A percentile compares a stretch with the other conserved stretches of the same genome.
phyloP scores from a whole-genome alignment of 2,797 vertebrate genomes.

The Onychomys torridus region DNA sequence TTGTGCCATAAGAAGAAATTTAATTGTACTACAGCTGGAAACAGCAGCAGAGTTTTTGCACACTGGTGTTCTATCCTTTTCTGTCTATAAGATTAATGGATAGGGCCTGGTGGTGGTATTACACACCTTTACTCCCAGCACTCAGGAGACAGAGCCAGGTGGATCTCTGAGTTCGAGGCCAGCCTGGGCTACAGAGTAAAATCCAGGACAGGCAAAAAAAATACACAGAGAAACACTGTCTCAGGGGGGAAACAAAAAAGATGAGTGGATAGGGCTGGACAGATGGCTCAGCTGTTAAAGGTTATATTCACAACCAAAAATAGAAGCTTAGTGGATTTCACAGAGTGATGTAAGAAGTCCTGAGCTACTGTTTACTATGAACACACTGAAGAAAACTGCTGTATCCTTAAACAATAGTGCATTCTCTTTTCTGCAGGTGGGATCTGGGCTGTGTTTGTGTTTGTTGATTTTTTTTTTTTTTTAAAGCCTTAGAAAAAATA shows the following conservation, averaged over 20 bases:
- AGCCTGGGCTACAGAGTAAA: too few species aligned
- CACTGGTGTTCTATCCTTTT: background rate
- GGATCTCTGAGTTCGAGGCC: too few species aligned
- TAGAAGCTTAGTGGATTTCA: background rate
- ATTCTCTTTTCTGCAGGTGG: constrained; percentile 51
- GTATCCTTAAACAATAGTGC: background rate
- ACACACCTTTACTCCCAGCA: too few species aligned
- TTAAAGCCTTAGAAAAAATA: background rate
- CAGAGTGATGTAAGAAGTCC: background rate
- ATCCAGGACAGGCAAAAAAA: too few species aligned
- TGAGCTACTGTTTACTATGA: constrained; percentile 13
- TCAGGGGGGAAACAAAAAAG: too few species aligned
- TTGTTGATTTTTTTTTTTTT: background rate
- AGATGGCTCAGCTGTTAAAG: background rate
- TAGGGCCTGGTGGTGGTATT: background rate
- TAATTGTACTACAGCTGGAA: background rate
- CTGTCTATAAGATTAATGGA: background rate
- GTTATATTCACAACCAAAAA: background rate
- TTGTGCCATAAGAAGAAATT: background rate
- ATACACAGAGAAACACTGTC: too few species aligned
- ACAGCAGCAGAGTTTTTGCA: background rate
- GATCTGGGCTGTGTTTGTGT: background rate
- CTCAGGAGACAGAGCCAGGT: too few species aligned
- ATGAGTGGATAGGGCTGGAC: background rate
- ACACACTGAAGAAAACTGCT: background rate